Evolutionary conservation across 2,113 vertebrate genomes (phyloP), one percentile per base, ranked within the genome.

Genomic region (Microcebus tavaratra): DNA sequence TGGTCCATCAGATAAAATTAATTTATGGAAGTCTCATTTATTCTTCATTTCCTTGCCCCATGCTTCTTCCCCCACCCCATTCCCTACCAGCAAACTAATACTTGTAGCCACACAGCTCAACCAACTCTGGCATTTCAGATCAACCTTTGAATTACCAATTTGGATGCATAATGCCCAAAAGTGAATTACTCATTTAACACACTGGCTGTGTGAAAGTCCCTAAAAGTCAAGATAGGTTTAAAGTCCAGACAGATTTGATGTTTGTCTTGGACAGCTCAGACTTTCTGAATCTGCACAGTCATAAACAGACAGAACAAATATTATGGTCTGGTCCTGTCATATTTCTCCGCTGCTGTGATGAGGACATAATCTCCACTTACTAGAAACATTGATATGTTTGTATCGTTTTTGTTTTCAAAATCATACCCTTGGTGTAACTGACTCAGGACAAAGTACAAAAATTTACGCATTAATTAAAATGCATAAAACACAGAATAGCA

Each of bases 321-420:
- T 63, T 45, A 53, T 68, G 23, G 27, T 95, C 50, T 89, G 29
- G 6, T 5, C 65, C 31, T 81, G 18, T 79, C 29, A 29, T 8
- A 87, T 75, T 90, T 95, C 65, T 57, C 8, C 20, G 87, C 21
- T 34, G 31, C 17, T 87, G 8, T 72, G n/a, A 79, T 55, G 34
- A 96, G 36, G 20, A 42, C 50, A 61, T 73, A 67, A 78, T 79
- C 7, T 25, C 67, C 27, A 82, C 36, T 57, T 94, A 79, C 21
- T 34, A 68, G 53, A 70, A 70, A 93, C 90, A 57, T 0, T 68
- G 48, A 63, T 78, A 73, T 21, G 3, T 21, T 57, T 94, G 91
- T 70, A 87, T 85, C 42, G 72, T 57, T 72, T 86, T 80, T 63
- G 89, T 76, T 94, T 83, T 86, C 36, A 67, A 82, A 88, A 95